Percentiles rank a stretch among this genome's conserved stretches.
Conservation (phyloP, 2,113 vertebrate species). For the Nanger granti region DNA sequence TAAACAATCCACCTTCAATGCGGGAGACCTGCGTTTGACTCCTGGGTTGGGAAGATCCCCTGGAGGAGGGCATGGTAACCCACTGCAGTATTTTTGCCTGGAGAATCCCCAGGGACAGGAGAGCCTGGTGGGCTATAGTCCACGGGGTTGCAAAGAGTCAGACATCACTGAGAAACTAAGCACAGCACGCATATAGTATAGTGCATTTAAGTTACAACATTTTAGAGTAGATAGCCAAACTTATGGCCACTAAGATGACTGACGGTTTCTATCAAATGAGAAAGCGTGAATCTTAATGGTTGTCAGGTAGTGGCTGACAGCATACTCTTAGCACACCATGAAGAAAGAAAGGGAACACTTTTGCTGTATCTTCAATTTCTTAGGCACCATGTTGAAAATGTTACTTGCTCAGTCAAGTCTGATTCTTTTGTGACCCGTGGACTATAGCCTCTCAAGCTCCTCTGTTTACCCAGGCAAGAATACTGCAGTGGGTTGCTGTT, state of each 20-base stretch:
- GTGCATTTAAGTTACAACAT: neutral
- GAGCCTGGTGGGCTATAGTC: neutral
- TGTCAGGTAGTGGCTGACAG: neutral
- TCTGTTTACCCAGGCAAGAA: neutral
- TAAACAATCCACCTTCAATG: neutral
- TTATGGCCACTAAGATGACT: neutral
- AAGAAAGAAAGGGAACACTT: neutral
- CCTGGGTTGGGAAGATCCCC: neutral
- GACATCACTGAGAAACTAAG: neutral
- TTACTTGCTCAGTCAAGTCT: neutral
- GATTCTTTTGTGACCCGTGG: neutral
- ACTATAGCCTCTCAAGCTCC: neutral
- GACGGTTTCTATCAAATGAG: neutral
- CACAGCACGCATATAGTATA: neutral
- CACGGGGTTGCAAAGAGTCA: neutral
- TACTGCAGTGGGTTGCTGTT: neutral
- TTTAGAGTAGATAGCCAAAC: neutral
- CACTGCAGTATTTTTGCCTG: neutral
- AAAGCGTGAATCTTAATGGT: neutral
- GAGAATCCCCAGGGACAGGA: neutral
- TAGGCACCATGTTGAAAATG: neutral
- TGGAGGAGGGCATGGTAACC: neutral
- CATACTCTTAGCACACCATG: neutral
- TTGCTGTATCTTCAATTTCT: neutral
- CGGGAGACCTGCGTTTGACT: neutral